These are phyloP conservation scores for Eremobia ochroleuca DNA, from an alignment of 2,888 invertebrate genomes.

Conservation along the genomic window DNA sequence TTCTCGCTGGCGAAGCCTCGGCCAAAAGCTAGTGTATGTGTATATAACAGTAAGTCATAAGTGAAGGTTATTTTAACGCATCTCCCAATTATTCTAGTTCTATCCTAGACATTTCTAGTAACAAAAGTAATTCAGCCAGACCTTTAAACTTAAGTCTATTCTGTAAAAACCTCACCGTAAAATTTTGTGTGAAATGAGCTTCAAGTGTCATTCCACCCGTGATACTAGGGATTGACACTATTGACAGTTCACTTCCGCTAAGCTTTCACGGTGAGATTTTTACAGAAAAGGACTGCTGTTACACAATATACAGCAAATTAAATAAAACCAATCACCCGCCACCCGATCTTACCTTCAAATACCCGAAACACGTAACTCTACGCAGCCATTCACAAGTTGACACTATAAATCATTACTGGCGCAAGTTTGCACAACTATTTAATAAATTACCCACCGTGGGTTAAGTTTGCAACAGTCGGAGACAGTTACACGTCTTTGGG, in stretches of 20 bases:
- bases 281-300: not conserved
- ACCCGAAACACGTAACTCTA: conserved; percentile 51
- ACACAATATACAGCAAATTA: not conserved
- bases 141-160: no score
- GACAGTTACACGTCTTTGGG: conserved; percentile 75
- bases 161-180: no score
- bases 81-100: not conserved
- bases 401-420: conserved; percentile 58
- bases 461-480: conserved; percentile 54
- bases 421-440: conserved; percentile 60
- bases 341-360: not conserved
- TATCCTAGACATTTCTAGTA: not conserved
- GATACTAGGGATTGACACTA: no score
- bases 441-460: conserved; percentile 57
- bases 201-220: no score
- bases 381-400: conserved; percentile 52
- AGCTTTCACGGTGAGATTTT: no score
- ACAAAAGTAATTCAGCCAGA: not conserved
- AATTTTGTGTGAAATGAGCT: no score
- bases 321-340: not conserved
- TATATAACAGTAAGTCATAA: no score
- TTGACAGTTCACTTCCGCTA: no score
- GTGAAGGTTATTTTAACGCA: no score
- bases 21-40: no score
- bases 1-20: no score